phyloP scores from a whole-genome alignment of 2,888 invertebrate genomes.

The Andrena bucephala region DNA sequence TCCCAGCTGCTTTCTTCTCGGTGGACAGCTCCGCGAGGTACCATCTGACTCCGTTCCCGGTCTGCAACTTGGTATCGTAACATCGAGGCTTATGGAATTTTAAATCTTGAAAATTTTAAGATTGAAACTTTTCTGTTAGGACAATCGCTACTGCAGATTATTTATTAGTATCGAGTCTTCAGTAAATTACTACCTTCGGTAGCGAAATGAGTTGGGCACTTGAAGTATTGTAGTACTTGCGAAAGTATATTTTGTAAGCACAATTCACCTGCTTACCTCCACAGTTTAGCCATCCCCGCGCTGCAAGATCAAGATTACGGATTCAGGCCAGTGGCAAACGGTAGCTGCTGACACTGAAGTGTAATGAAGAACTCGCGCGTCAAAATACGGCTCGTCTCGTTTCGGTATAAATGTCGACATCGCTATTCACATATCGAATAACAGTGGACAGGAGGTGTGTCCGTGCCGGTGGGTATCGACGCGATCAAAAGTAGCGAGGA shows the following conservation, averaged over 20 bases:
- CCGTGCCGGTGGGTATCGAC: constrained; percentile 29
- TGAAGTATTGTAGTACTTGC: no score
- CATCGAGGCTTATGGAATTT: no score
- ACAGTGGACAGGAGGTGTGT: constrained; percentile 36
- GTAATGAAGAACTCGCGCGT: background rate
- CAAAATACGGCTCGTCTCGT: constrained; percentile 23
- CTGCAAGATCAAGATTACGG: background rate
- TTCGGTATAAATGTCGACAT: constrained; percentile 30
- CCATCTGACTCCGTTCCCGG: background rate
- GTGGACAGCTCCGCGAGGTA: constrained; percentile 14
- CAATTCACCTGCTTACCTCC: no score
- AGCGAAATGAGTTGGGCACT: no score
- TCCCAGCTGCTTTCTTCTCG: background rate
- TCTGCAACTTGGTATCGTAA: background rate
- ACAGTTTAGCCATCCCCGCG: no score
- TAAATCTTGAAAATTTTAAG: no score
- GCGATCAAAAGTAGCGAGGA: constrained; percentile 33
- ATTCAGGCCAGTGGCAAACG: constrained; percentile 2
- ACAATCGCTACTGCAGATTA: no score
- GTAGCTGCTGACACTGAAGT: background rate
- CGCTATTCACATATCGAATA: constrained; percentile 28
- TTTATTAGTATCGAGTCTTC: no score
- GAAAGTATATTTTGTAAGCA: no score
- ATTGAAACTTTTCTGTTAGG: no score
- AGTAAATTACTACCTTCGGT: no score